Conservation (phyloP, 2,113 vertebrate genomes). For the Origma solitaria region DNA sequence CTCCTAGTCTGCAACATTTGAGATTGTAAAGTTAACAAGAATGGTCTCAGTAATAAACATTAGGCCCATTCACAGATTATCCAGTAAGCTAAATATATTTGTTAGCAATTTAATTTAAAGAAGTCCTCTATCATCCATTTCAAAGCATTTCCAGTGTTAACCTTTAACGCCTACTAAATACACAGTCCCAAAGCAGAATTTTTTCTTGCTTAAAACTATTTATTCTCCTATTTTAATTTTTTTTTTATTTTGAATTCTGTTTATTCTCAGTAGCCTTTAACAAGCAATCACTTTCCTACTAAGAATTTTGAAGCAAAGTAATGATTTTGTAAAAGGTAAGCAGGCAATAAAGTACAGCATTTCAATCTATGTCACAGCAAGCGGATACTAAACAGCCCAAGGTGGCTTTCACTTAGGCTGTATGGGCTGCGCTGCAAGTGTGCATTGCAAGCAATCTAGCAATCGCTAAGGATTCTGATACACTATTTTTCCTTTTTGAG, state of each 20-base stretch:
- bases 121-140: neutral
- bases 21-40: neutral
- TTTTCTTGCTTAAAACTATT: neutral
- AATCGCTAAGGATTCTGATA: accelerated
- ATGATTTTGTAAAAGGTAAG: neutral
- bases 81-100: neutral
- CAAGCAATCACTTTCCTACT: neutral
- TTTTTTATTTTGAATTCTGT: neutral
- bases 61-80: neutral
- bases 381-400: neutral
- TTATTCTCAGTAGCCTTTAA: neutral
- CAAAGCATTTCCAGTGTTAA: neutral
- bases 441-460: neutral
- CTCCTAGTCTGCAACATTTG: neutral
- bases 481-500: neutral
- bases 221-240: neutral
- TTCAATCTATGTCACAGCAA: neutral
- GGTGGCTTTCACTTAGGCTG: neutral
- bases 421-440: neutral
- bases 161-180: neutral
- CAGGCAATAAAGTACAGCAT: neutral
- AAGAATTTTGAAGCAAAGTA: neutral
- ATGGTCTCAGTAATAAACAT: neutral
- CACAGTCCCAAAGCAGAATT: neutral
- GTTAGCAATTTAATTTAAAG: neutral